Evolutionary conservation across 2,113 vertebrate genomes (phyloP), one percentile per base, ranked within the genome.

Genomic region (Polypterus bichir): DNA sequence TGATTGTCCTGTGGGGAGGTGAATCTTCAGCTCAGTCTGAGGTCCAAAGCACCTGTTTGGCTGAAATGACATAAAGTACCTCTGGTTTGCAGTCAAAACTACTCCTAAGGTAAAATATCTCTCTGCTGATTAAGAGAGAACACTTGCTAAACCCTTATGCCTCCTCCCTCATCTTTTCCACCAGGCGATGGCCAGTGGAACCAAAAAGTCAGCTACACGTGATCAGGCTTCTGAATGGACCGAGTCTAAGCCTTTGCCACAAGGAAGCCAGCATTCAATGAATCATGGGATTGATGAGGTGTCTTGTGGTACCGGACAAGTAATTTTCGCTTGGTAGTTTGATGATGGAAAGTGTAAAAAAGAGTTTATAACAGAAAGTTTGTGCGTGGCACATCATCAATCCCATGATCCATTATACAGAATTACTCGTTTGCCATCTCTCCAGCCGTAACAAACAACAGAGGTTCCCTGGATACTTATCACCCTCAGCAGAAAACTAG

Each of bases 241-340:
- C 27, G 78, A 10, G 3, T 11, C 44, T 73, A 74, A 72, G 6
- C 68, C 70, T 54, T 57, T 78, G 75, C 46, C 62, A 66, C 69
- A 65, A 74, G 2, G 57, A 59, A 65, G 74, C 75, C 68, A 72
- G 70, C 60, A 53, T 53, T 59, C 65, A 65, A 70, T 64, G 64
- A 75, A 71, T 62, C 61, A 69, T 67, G 66, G 73, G 81, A 84
- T 73, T 77, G 76, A 86, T 68, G 63, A 68, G 59, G 59, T 46
- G 63, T 66, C 77, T 71, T 27, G 71, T 70, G 71, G 70, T 71
- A 77, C 73, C 71, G 69, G 68, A 73, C 73, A 84, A 83, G 79
- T 81, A 82, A 83, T 84, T 75, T 71, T 70, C 73, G 66, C 53
- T 79, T 69, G 73, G 65, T 62, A 63, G n/a, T 62, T 71, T 76